Base-by-base conservation (phyloP, 2,113 vertebrate genomes). In the Serinus canaria region DNA sequence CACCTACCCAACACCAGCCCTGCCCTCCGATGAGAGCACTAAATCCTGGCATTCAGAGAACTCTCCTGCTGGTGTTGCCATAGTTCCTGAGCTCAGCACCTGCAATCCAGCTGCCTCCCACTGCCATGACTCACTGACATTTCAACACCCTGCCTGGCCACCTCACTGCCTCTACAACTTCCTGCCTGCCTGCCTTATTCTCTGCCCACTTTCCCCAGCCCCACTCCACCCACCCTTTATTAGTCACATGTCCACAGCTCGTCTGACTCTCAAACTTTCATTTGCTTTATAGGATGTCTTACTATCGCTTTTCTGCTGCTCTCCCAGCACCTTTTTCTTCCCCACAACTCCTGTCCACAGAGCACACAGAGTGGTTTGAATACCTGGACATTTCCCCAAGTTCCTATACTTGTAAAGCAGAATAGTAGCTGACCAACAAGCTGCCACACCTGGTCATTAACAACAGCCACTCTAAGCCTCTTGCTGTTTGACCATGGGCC, bases 91-190 rank as follows among this genome's bases (percentile, higher is more conserved):
- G 75, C 92, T 96, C 94, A 84, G 84, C 94, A 95, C 94, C 95
- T 96, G 95, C 87, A 83, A 47, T 49, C 90, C 94, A 97, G 92
- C 95, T 95, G 93, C 90, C 76, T 96, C 67, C 90, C 83, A 66
- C 87, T 28, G 73, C 1, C 33, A 35, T 90, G 84, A 70, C 81
- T 96, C 94, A 83, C 8, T 96, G 94, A 87, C 83, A 84, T 96
- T 95, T 96, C 92, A 95, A 46, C 95, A 91, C 92, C 82, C 78
- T 37, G 82, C 91, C 77, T 47, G 13, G 92, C 95, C 95, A 96
- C 90, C 79, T 80, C 94, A 72, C 33, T 84, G 87, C 66, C 91
- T 94, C 80, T 66, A 39, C 90, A 89, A 27, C 94, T 94, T 94
- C 90, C 82, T 95, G 89, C 46, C 30, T 37, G 39, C 30, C 24